These are phyloP conservation scores for Patella ulyssiponensis DNA, from an alignment of 2,888 invertebrate species.

Conservation along the genomic window DNA sequence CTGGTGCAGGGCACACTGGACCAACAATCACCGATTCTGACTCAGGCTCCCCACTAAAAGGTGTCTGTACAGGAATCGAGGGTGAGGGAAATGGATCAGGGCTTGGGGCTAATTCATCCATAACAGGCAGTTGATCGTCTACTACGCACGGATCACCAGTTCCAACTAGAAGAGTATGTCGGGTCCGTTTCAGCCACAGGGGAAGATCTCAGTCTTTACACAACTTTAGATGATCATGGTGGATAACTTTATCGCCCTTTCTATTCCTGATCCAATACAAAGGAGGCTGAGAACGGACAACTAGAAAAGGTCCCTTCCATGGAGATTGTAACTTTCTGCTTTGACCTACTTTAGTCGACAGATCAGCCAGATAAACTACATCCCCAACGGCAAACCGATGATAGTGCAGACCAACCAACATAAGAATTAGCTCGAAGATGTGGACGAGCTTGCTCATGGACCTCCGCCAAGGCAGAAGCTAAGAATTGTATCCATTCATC, in stretches of 20 bases:
- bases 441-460: background rate
- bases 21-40: no score
- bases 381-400: slow-evolving; percentile 2
- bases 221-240: slow-evolving; percentile 16
- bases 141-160: no score
- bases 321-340: background rate
- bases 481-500: no score
- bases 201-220: slow-evolving; percentile 9
- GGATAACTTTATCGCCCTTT: background rate
- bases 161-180: background rate
- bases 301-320: background rate
- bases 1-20: no score
- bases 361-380: slow-evolving; percentile 16
- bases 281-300: background rate
- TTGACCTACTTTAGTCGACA: slow-evolving; percentile 20
- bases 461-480: background rate
- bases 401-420: slow-evolving; percentile 7
- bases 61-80: no score
- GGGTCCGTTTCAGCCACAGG: background rate
- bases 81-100: no score
- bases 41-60: no score
- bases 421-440: slow-evolving; percentile 8
- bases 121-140: no score
- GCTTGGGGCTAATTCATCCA: no score
- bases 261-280: slow-evolving; percentile 9